These are phyloP conservation scores for Zosterops japonicus DNA, from an alignment of 2,113 vertebrate species.

Conservation along the genomic window DNA sequence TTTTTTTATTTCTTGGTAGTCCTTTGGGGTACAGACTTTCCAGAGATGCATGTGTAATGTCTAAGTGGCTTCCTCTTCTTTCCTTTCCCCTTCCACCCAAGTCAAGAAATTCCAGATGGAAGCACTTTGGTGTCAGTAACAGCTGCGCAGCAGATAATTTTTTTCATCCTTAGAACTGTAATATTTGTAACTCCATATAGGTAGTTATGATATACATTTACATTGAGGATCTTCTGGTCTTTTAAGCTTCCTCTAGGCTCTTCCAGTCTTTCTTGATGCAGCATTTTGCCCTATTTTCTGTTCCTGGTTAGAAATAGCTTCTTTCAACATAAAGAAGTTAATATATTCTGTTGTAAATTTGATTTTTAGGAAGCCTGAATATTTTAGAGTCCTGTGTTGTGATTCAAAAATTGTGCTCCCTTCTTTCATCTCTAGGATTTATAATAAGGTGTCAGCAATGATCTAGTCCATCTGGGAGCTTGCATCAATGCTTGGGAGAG, in stretches of 20 bases:
- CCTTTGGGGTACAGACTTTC: neutral
- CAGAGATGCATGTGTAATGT: neutral
- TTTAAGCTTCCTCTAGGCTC: neutral
- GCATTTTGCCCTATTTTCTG: neutral
- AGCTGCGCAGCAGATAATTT: slow-evolving; percentile 47
- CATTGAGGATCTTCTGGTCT: neutral
- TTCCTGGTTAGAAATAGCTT: slow-evolving; percentile 1
- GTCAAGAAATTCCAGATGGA: slow-evolving; percentile 27
- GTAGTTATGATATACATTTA: neutral
- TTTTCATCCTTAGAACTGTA: neutral
- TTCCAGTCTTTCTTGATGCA: neutral
- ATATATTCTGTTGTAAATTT: slow-evolving; percentile 3
- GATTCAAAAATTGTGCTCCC: slow-evolving; percentile 59
- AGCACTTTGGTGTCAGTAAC: slow-evolving; percentile 25
- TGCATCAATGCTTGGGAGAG: slow-evolving; percentile 66
- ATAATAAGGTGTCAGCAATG: slow-evolving; percentile 68
- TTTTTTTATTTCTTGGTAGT: neutral
- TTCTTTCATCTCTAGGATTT: slow-evolving; percentile 65
- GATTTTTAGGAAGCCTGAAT: slow-evolving; percentile 50
- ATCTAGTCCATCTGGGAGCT: slow-evolving; percentile 70
- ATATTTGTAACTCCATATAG: neutral
- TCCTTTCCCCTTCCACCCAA: neutral
- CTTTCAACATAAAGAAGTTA: neutral
- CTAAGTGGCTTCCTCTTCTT: slow-evolving; percentile 38
- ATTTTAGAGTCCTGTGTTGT: slow-evolving; percentile 46